A percentile compares a stretch with the other conserved stretches of the same genome.
These are phyloP conservation scores for Suricata suricatta DNA, from an alignment of 2,113 vertebrate species.

Conservation along the genomic window DNA sequence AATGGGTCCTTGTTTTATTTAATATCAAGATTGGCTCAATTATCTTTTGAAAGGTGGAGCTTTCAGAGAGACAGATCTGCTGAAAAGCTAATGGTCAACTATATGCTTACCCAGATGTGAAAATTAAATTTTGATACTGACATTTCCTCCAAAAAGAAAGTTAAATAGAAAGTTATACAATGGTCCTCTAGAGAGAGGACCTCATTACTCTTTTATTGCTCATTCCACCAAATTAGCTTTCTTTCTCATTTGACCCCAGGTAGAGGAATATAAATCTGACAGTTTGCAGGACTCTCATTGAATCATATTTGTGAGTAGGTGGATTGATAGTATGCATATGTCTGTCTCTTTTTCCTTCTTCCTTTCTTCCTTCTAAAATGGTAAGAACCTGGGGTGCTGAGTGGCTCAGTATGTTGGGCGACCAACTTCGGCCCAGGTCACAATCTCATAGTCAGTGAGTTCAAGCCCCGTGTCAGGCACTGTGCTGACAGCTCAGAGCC, in stretches of 20 bases:
- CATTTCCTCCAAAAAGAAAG: conserved; percentile 8
- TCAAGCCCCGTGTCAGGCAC: too few relatives aligned
- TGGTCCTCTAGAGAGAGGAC: not conserved
- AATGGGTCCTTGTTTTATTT: not conserved
- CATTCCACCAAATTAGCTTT: not conserved
- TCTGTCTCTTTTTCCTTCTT: not conserved
- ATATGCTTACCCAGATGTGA: not conserved
- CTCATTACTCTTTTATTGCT: not conserved
- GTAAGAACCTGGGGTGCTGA: not conserved
- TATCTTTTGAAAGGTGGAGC: conserved; percentile 18
- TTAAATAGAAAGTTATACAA: not conserved
- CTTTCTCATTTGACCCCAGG: not conserved
- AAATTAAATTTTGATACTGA: not conserved
- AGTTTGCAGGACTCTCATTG: not conserved
- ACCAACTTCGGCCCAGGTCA: too few relatives aligned
- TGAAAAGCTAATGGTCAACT: not conserved
- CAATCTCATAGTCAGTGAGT: too few relatives aligned
- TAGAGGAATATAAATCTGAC: not conserved
- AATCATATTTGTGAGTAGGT: not conserved
- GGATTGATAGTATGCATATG: not conserved
- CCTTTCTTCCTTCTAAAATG: not conserved
- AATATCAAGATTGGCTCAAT: not conserved
- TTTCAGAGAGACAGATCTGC: not conserved
- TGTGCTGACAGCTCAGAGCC: too few relatives aligned
- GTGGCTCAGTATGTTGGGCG: too few relatives aligned